These are phyloP conservation scores for Muscicapa comitata DNA, from an alignment of 2,797 vertebrate genomes.

Conservation along the genomic window DNA sequence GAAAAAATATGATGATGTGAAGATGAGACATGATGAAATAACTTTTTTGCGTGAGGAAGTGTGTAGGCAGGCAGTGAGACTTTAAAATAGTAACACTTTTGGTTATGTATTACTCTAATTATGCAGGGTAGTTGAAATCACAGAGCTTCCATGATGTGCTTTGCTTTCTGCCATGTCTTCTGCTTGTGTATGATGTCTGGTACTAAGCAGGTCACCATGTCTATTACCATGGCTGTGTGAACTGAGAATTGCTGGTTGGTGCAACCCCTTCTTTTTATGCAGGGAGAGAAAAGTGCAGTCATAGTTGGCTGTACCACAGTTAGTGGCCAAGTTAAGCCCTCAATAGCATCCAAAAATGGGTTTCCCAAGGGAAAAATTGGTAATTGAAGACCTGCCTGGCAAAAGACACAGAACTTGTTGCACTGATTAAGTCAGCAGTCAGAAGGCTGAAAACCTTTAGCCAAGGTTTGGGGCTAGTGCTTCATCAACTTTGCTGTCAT, in stretches of 20 bases:
- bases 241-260: fast-evolving
- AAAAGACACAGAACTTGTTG: not conserved
- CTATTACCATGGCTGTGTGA: fast-evolving
- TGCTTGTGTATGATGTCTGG: fast-evolving
- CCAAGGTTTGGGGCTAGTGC: not conserved
- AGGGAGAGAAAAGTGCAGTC: not conserved
- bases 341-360: not conserved
- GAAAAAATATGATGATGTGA: not conserved
- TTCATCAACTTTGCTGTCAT: not conserved
- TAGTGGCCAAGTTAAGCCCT: not conserved
- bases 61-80: not conserved
- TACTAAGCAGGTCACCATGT: not conserved
- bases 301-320: not conserved
- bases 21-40: not conserved
- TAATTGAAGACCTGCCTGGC: not conserved
- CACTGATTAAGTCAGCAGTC: not conserved
- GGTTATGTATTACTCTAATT: not conserved
- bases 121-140: not conserved
- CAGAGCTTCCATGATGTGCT: not conserved
- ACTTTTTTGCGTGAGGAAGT: not conserved
- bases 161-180: not conserved
- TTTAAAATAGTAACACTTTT: not conserved
- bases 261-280: not conserved
- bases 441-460: not conserved
- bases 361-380: not conserved